A percentile compares a stretch with the other conserved stretches of the same genome.
Conservation (phyloP, 2,113 vertebrate species). For the Dasyprocta punctata region DNA sequence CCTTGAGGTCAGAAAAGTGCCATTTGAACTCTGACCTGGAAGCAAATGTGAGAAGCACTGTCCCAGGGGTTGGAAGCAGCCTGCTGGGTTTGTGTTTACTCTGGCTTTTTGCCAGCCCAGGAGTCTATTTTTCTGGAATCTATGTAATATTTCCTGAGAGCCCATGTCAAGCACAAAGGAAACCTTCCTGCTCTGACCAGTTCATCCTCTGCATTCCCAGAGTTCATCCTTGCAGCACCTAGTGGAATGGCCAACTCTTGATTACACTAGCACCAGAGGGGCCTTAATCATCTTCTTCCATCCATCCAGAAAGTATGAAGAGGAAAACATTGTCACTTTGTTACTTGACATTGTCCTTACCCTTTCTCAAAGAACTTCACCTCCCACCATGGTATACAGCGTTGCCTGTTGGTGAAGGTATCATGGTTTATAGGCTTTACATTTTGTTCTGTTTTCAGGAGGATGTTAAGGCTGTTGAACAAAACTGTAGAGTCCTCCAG, state of each 20-base stretch:
- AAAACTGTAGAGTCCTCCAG: neutral
- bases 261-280: neutral
- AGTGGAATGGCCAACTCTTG: neutral
- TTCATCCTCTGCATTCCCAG: neutral
- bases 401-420: no score
- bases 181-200: neutral
- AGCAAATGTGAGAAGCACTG: neutral
- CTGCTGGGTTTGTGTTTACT: neutral
- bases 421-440: neutral
- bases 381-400: neutral
- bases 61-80: neutral
- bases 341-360: neutral
- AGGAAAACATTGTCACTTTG: neutral
- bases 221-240: neutral
- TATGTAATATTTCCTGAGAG: neutral
- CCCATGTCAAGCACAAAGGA: neutral
- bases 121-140: neutral
- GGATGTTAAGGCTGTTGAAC: neutral
- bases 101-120: neutral
- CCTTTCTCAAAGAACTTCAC: neutral
- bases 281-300: neutral
- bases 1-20: neutral
- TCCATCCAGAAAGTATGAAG: neutral
- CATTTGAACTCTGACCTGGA: neutral
- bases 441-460: neutral